Evolutionary conservation across 2,113 vertebrate species (phyloP), one percentile per base, ranked within the genome.

Genomic region (Sceloporus tristichus): DNA sequence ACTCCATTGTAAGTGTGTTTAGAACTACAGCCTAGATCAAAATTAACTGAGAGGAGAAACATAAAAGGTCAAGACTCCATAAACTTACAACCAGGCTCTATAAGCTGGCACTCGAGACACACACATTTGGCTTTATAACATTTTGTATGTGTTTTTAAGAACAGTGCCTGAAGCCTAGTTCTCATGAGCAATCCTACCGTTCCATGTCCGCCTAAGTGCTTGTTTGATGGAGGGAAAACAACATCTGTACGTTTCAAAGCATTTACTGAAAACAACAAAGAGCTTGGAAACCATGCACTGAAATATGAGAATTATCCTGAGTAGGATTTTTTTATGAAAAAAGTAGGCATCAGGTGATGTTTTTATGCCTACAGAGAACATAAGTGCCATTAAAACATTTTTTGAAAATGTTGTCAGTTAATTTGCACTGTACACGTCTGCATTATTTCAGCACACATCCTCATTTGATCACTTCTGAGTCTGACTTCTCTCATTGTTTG

Each of bases 91-190:
- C 34, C 34, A 79, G 42, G 21, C 53, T 91, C 70, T 90, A 27
- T 77, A 84, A 88, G 21, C 70, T 85, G 25, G 34, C 79, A 74
- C 85, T 14, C 80, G 40, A 21, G 78, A 86, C 79, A 89, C 79
- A n/a, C 5, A 81, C n/a, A 25, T 78, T 83, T 93, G 56, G 13
- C 29, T 85, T 92, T 92, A 79, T 34, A 88, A 86, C 74, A 84
- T 86, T 78, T 74, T 92, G 91, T 85, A 56, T 16, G 53, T 65
- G 48, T 92, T 86, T 94, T 84, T 78, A 91, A 92, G 87, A 94
- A 71, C 40, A 91, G 66, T 75, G 78, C 82, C 91, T 90, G 65
- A 27, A 89, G 65, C 65, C 25, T 54, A 71, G 27, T 83, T 88
- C 25, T 87, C 18, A 86, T 88, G 90, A 91, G 88, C 7, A 54